Base-by-base conservation (phyloP, 2,797 vertebrate genomes). In the Microtus californicus region DNA sequence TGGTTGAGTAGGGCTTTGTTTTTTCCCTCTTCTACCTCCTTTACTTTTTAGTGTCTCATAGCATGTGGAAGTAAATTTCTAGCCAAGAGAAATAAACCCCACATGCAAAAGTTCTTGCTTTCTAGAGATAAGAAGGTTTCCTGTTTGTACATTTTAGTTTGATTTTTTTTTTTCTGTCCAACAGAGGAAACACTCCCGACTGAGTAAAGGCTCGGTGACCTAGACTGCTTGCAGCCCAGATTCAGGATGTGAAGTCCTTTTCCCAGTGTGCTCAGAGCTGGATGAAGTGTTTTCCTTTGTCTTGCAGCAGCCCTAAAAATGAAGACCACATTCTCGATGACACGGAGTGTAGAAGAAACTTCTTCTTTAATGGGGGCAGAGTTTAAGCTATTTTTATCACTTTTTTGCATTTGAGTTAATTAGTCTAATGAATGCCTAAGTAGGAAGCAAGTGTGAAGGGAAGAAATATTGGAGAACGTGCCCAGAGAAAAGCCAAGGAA, bases 21-120 rank as follows among this genome's bases (percentile, higher is more conserved):
- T 40, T 69, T 45, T 69, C 67, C 13, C 85, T 90, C 81, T 91
- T 95, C 59, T 85, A 56, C 80, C 82, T 97, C 71, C 29, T 31
- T 51, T 81, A 21, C 87, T 95, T 80, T 94, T 96, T 88, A 74
- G 67, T 96, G 93, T 23, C 95, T 96, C 85, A 89, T 96, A 90
- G 91, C 90, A 87, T 92, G 85, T 89, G 78, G 92, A 80, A 91
- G 91, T 63, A 89, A 85, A 97, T 82, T 79, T 95, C 21, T 0
- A 80, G 79, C 34, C 31, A 45, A n/a, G 59, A 92, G 54, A 89
- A 31, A 92, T 0, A 63, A 23, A 6, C 13, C 13, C 10, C 45
- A 13, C 1, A 0, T 87, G 15, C 87, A 45, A 92, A 71, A 78
- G 12, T 91, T 86, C 48, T 15, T 89, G 17, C 25, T 61, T 82